phyloP scores from a whole-genome alignment of 2,797 vertebrate species.

The Chrysocyon brachyurus region DNA sequence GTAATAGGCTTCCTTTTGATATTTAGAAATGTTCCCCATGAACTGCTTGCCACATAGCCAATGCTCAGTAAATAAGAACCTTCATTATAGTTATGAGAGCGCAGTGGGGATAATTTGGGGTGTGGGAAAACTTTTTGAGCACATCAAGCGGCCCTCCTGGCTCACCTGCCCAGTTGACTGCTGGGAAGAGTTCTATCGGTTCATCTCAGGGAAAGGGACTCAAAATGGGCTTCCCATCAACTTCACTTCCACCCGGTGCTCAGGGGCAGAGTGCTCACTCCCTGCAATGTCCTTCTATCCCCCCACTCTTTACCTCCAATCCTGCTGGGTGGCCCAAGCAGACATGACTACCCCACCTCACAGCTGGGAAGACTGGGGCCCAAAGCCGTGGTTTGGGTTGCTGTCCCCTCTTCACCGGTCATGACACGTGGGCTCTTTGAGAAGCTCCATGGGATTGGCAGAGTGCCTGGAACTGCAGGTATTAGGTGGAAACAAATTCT shows the following conservation, averaged over 20 bases:
- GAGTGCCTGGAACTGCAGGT: neutral
- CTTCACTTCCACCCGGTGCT: neutral
- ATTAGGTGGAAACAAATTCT: neutral
- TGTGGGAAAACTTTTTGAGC: neutral
- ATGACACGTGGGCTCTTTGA: neutral
- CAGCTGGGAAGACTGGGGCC: neutral
- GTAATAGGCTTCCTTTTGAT: neutral
- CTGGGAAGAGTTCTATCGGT: neutral
- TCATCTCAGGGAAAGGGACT: neutral
- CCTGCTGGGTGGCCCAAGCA: too few relatives aligned
- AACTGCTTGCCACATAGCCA: neutral
- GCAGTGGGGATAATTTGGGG: neutral
- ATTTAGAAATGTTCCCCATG: neutral
- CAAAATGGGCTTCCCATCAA: neutral
- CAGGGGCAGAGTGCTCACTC: neutral
- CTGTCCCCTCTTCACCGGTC: too few relatives aligned
- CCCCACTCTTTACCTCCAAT: neutral
- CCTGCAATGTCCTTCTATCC: neutral
- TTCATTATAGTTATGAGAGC: neutral
- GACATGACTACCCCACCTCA: neutral
- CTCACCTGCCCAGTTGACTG: too few relatives aligned
- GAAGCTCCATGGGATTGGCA: neutral
- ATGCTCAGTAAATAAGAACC: neutral
- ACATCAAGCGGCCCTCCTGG: fast-evolving
- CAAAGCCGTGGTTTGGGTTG: neutral